phyloP scores from a whole-genome alignment of 2,113 vertebrate genomes.

The Seriola aureovittata region DNA sequence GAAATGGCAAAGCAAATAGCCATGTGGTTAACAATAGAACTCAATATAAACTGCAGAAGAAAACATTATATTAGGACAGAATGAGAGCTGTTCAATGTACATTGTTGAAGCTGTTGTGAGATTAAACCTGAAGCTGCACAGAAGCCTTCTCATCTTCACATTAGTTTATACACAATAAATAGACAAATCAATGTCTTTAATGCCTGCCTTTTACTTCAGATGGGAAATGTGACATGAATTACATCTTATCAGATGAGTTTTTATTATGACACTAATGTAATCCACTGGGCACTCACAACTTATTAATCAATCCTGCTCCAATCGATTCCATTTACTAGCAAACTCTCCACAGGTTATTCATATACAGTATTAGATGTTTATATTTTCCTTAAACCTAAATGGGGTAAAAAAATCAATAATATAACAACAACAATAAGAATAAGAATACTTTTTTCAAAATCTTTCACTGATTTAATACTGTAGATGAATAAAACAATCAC shows the following conservation, averaged over 20 bases:
- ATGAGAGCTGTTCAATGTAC: not conserved
- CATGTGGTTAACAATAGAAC: slow-evolving; percentile 16
- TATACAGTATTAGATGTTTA: not conserved
- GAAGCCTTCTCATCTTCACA: not conserved
- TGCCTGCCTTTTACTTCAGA: slow-evolving; percentile 34
- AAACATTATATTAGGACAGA: not conserved
- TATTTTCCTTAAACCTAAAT: not conserved
- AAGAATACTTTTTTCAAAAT: not conserved
- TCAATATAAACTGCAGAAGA: not conserved
- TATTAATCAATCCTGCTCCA: slow-evolving; percentile 63
- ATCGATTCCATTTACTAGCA: slow-evolving; percentile 31
- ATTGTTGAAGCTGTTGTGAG: not conserved
- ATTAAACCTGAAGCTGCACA: not conserved
- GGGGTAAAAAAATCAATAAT: not conserved
- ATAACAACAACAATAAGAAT: not conserved
- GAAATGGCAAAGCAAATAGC: slow-evolving; percentile 30
- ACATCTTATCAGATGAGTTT: slow-evolving; percentile 24
- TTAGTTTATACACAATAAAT: slow-evolving; percentile 15
- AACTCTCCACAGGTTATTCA: slow-evolving; percentile 6
- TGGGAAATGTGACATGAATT: slow-evolving; percentile 56
- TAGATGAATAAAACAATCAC: not conserved
- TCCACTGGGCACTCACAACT: slow-evolving; percentile 52
- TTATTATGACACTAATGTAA: slow-evolving; percentile 66
- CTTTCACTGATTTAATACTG: not conserved
- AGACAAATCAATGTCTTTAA: slow-evolving; percentile 62